phyloP scores from a whole-genome alignment of 2,797 vertebrate genomes.

The Trematomus bernacchii region DNA sequence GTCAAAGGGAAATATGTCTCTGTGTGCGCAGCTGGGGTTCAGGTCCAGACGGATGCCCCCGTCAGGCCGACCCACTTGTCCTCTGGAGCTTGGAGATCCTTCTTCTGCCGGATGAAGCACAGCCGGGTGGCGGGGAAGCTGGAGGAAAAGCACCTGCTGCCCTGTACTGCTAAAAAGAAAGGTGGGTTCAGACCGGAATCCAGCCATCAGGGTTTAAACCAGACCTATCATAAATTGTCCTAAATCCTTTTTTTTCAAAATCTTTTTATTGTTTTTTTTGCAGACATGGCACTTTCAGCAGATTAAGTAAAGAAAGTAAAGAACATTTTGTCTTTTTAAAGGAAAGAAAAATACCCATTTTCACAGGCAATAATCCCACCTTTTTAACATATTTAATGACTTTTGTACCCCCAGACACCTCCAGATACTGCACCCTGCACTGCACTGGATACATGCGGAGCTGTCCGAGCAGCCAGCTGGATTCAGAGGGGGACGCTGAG shows the following conservation, averaged over 20 bases:
- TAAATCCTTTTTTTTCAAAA: no score
- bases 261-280: no score
- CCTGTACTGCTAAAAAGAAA: slow-evolving; percentile 93
- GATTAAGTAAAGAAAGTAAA: no score
- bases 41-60: slow-evolving; percentile 89
- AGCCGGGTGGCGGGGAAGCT: slow-evolving; percentile 88
- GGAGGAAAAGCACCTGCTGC: slow-evolving; percentile 88
- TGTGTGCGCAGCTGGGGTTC: slow-evolving; percentile 87
- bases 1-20: not conserved
- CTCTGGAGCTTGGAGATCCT: slow-evolving; percentile 93
- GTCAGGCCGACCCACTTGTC: slow-evolving; percentile 86
- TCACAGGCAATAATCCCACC: no score
- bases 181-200: slow-evolving; percentile 75
- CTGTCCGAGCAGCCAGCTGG: slow-evolving; percentile 93
- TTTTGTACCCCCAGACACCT: slow-evolving; percentile 77
- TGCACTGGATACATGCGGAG: slow-evolving; percentile 97
- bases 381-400: no score
- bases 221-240: no score
- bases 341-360: no score
- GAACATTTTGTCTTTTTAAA: no score
- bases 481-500: slow-evolving; percentile 88
- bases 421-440: slow-evolving; percentile 95
- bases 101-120: slow-evolving; percentile 98
- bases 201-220: no score
- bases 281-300: no score